Evolutionary conservation across 2,888 invertebrate species (phyloP).

Genomic region (Oscheius sp.): DNA sequence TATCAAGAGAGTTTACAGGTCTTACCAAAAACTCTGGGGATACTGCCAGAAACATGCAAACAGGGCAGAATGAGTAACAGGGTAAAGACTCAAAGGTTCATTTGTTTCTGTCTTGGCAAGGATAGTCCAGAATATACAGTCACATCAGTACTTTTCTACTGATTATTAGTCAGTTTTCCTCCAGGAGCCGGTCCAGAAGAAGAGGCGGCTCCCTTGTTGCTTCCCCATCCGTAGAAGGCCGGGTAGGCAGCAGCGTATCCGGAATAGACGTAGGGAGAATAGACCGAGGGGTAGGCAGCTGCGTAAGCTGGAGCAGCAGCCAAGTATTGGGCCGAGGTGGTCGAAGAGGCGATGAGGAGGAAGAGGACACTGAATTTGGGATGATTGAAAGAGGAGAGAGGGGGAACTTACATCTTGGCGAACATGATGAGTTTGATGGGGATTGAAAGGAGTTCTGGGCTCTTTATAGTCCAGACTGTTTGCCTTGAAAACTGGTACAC

Average conservation of each 20-base stretch:
- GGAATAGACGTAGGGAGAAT: conserved; percentile 26
- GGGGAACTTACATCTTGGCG: conserved; percentile 23
- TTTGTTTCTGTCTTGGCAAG: neutral
- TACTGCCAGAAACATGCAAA: too few species aligned
- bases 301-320: conserved; percentile 3
- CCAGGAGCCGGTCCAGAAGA: neutral
- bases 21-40: too few species aligned
- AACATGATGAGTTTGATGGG: conserved; percentile 17
- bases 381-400: neutral
- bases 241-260: conserved; percentile 26
- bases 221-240: conserved; percentile 32
- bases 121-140: conserved; percentile 3
- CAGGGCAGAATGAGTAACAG: too few species aligned
- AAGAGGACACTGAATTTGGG: conserved; percentile 5
- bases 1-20: too few species aligned
- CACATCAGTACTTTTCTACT: conserved; percentile 4
- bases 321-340: conserved; percentile 9
- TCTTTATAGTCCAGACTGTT: neutral
- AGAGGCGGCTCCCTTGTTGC: conserved; percentile 22
- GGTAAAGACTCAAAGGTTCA: neutral
- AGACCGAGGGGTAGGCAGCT: neutral
- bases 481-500: neutral
- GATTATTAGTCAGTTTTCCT: conserved; percentile 10
- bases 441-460: neutral
- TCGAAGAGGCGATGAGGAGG: neutral